Conservation (phyloP, 2,888 invertebrate genomes). For the Crossocerus cetratus region DNA sequence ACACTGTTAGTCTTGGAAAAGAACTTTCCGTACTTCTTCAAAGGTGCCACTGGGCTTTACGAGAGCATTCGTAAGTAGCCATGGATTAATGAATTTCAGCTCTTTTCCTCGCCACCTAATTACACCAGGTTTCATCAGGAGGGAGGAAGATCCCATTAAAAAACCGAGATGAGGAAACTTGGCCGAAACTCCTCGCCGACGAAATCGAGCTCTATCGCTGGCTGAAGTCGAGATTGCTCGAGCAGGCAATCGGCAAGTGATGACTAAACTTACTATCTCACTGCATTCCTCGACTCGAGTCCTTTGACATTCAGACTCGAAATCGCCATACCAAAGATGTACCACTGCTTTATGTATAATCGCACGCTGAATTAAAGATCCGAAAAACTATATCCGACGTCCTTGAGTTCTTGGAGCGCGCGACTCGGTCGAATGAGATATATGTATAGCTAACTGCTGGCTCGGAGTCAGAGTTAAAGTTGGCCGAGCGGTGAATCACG, state of each 20-base stretch:
- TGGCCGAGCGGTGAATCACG: conserved; percentile 80
- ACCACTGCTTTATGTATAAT: too few species aligned
- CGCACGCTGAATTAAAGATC: too few species aligned
- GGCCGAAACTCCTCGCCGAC: conserved; percentile 74
- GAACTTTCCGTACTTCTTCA: conserved; percentile 80
- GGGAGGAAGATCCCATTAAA: conserved; percentile 65
- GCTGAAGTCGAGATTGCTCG: conserved; percentile 78
- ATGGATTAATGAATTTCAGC: background rate
- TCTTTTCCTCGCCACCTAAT: background rate
- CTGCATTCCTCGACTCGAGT: too few species aligned
- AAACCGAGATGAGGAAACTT: conserved; percentile 49
- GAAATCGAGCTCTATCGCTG: conserved; percentile 82
- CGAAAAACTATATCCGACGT: too few species aligned
- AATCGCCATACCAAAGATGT: conserved; percentile 13
- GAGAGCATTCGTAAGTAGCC: conserved; percentile 77
- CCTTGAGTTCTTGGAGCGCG: too few species aligned
- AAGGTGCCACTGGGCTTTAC: conserved; percentile 78
- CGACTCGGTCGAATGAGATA: too few species aligned
- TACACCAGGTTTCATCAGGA: conserved; percentile 63
- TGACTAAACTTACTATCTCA: background rate
- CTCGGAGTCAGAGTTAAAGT: too few species aligned
- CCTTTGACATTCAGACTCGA: conserved; percentile 28
- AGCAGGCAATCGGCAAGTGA: conserved; percentile 59
- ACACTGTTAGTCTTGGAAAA: conserved; percentile 79
- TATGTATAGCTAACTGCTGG: too few species aligned